Evolutionary conservation across 1,140 invertebrate genomes (phyloP), one percentile per base, ranked within the genome.

Genomic region (Andrena cerasifolii): DNA sequence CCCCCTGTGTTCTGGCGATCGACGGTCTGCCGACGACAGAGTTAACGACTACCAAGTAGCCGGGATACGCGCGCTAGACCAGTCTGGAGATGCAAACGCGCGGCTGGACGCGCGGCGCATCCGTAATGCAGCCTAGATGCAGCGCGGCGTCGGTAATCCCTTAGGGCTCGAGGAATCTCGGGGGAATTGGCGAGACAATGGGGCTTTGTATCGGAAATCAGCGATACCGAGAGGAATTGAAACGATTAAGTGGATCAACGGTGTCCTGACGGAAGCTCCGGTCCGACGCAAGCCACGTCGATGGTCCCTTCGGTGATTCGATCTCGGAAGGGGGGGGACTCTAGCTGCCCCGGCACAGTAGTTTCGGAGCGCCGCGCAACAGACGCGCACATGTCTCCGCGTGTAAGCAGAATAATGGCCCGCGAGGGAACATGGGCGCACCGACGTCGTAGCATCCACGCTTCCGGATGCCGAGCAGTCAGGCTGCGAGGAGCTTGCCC

Each of bases 401-500:
- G 40, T 45, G 43, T 45, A 24, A 59, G 40, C 26, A 4, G 61
- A 61, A 51, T 47, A 54, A 63, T 65, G 24, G 51, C 1, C 62
- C 18, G 79, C 61, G 0, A 61, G 24, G 21, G 31, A 43, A 31
- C 47, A 28, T 56, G 40, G 71, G 26, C 40, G 74, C 66, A 26
- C 51, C 65, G 28, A 40, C 61, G 72, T 65, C 67, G 86, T 61
- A 68, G 77, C 73, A 47, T 51, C 72, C 78, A 79, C 68, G 87
- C 89, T 88, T 87, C 86, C 85, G 86, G 87, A 88, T 86, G 76
- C 77, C 82, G 18, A 58, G 36, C 28, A 36, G 43, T 18, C 14
- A 28, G 5, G 56, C 56, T 73, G 70, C 78, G 53, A 80, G 80
- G 79, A 83, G 75, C 68, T 79, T 47, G 51, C 28, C 73, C 59